Conservation (phyloP, 2,113 vertebrate species). For the Rhinolophus sinicus region DNA sequence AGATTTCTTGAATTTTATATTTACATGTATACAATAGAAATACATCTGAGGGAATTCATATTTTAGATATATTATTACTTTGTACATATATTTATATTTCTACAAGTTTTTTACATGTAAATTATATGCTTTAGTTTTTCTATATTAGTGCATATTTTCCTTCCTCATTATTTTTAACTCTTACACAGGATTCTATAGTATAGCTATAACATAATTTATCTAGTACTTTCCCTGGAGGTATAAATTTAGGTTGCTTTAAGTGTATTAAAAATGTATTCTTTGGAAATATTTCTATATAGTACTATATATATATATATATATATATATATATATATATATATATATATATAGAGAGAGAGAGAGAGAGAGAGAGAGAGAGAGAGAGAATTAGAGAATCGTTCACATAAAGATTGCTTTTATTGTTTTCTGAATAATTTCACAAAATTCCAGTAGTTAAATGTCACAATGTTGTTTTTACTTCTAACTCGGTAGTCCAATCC, state of each 20-base stretch:
- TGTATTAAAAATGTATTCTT: background rate
- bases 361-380: background rate
- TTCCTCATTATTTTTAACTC: background rate
- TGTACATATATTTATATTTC: background rate
- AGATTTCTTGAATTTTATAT: background rate
- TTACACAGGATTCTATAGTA: background rate
- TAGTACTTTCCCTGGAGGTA: background rate
- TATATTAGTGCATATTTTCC: background rate
- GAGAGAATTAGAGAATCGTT: background rate
- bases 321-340: background rate
- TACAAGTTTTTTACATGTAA: background rate
- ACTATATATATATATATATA: background rate
- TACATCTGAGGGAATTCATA: background rate
- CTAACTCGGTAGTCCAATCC: background rate
- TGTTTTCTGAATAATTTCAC: background rate
- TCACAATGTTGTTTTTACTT: background rate
- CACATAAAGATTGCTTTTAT: background rate
- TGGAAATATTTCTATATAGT: no score
- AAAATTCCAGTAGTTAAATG: background rate
- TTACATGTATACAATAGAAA: background rate
- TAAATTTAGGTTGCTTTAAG: background rate
- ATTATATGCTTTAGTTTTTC: background rate
- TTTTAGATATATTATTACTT: background rate
- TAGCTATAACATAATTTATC: background rate
- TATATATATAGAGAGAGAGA: background rate